These are phyloP conservation scores for Ptilodon capucinus DNA, from an alignment of 2,888 invertebrate genomes.

Conservation along the genomic window DNA sequence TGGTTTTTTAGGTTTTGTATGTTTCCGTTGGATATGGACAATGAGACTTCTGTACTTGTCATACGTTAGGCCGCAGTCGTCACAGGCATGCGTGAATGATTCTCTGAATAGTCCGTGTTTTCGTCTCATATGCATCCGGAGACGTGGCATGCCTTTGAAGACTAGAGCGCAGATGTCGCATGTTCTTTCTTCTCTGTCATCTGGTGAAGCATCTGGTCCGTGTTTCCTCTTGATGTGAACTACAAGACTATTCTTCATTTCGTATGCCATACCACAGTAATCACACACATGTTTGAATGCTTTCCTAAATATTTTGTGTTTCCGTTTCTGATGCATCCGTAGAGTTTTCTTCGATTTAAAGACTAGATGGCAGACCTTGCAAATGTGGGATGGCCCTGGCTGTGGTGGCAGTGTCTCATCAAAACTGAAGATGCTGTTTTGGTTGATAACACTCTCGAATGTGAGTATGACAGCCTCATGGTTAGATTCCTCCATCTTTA, in stretches of 20 bases:
- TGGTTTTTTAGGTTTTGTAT: slow-evolving; percentile 46
- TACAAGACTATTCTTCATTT: slow-evolving; percentile 65
- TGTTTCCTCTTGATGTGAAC: slow-evolving; percentile 73
- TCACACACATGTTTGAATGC: slow-evolving; percentile 65
- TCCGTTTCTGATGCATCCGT: slow-evolving; percentile 64
- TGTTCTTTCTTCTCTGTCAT: slow-evolving; percentile 59
- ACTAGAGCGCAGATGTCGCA: slow-evolving; percentile 72
- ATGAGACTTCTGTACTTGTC: slow-evolving; percentile 69
- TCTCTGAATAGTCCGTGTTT: slow-evolving; percentile 68
- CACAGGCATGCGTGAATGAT: slow-evolving; percentile 60
- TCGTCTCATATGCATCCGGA: slow-evolving; percentile 72
- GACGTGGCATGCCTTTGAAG: slow-evolving; percentile 64
- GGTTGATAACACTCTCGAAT: slow-evolving; percentile 62
- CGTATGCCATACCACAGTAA: slow-evolving; percentile 69
- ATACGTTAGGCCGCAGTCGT: slow-evolving; percentile 68
- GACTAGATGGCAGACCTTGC: slow-evolving; percentile 71
- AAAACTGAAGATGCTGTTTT: slow-evolving; percentile 34
- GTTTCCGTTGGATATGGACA: slow-evolving; percentile 68
- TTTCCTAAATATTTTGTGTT: slow-evolving; percentile 60
- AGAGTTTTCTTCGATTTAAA: slow-evolving; percentile 65
- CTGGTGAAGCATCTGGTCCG: slow-evolving; percentile 50
- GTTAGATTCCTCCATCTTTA: slow-evolving; percentile 59
- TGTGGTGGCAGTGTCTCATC: slow-evolving; percentile 8
- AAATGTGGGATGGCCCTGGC: slow-evolving; percentile 41
- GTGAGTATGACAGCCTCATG: slow-evolving; percentile 62